Conservation (phyloP, 2,797 vertebrate species). For the Danio jaintianensis region DNA sequence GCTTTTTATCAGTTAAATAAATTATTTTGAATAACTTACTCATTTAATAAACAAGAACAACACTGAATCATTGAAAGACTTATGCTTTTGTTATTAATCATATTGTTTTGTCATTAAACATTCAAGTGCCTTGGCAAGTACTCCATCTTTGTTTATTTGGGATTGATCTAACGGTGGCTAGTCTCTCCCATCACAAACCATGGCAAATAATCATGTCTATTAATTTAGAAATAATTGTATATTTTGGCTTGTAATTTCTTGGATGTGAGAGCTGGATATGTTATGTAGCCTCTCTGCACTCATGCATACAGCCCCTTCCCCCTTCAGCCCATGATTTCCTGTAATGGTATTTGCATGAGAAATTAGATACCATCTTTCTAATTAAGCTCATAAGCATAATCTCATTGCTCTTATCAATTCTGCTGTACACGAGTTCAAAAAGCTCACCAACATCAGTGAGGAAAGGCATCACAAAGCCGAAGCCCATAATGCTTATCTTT, state of each 20-base stretch:
- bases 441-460: slow-evolving; percentile 49
- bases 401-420: slow-evolving; percentile 56
- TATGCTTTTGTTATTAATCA: too few relatives aligned
- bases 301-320: slow-evolving; percentile 31
- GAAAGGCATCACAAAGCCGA: slow-evolving; percentile 51
- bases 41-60: too few relatives aligned
- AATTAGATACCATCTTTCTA: slow-evolving; percentile 57
- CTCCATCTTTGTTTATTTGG: neutral
- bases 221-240: slow-evolving; percentile 50
- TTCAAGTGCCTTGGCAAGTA: neutral
- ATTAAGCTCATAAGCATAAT: slow-evolving; percentile 60
- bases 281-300: slow-evolving; percentile 43
- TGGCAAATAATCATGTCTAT: slow-evolving; percentile 30
- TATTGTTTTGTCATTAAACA: too few relatives aligned
- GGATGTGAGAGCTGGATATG: slow-evolving; percentile 22
- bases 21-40: too few relatives aligned
- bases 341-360: slow-evolving; percentile 49
- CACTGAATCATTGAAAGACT: too few relatives aligned
- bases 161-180: neutral
- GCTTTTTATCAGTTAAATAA: too few relatives aligned
- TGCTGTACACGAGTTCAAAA: slow-evolving; percentile 56
- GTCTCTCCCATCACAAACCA: slow-evolving; percentile 6
- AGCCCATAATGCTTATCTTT: slow-evolving; percentile 53
- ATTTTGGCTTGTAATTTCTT: slow-evolving; percentile 41
- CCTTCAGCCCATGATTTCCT: slow-evolving; percentile 44